Conservation (phyloP, 2,888 invertebrate genomes). For the Scaeva pyrastri region DNA sequence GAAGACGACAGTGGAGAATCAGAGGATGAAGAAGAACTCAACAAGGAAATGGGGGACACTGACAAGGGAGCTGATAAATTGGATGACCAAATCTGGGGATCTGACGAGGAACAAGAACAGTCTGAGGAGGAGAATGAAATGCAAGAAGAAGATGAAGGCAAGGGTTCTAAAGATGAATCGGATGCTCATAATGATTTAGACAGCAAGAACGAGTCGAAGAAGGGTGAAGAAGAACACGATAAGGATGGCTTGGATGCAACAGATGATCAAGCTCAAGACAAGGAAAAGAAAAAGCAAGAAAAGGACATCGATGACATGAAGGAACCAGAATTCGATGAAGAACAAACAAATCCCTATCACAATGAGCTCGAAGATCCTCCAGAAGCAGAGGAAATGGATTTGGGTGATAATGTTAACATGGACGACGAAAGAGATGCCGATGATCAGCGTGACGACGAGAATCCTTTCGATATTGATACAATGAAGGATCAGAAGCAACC, state of each 20-base stretch:
- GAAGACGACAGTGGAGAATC: conserved; percentile 87
- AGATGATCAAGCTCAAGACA: conserved; percentile 79
- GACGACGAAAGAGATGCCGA: conserved; percentile 89
- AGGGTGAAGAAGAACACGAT: conserved; percentile 86
- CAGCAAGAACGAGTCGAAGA: conserved; percentile 85
- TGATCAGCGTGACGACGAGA: conserved; percentile 87
- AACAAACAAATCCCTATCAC: conserved; percentile 92
- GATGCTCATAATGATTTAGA: conserved; percentile 84
- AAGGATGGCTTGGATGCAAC: conserved; percentile 83
- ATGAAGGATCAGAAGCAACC: conserved; percentile 87
- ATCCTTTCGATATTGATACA: conserved; percentile 93
- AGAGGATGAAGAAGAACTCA: conserved; percentile 91
- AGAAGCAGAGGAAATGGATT: conserved; percentile 93
- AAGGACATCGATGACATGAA: conserved; percentile 93
- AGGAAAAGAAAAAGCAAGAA: conserved; percentile 84
- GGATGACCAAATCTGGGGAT: conserved; percentile 93
- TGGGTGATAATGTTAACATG: conserved; percentile 93
- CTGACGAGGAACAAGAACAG: conserved; percentile 93
- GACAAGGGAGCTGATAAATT: conserved; percentile 93
- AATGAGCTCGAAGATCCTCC: conserved; percentile 91
- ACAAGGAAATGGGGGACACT: conserved; percentile 98
- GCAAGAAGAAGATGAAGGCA: conserved; percentile 87
- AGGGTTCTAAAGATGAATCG: conserved; percentile 91
- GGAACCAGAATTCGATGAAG: conserved; percentile 91
- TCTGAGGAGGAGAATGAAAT: conserved; percentile 85